These are phyloP conservation scores for Lerema accius DNA, from an alignment of 1,140 invertebrate genomes.

Conservation along the genomic window DNA sequence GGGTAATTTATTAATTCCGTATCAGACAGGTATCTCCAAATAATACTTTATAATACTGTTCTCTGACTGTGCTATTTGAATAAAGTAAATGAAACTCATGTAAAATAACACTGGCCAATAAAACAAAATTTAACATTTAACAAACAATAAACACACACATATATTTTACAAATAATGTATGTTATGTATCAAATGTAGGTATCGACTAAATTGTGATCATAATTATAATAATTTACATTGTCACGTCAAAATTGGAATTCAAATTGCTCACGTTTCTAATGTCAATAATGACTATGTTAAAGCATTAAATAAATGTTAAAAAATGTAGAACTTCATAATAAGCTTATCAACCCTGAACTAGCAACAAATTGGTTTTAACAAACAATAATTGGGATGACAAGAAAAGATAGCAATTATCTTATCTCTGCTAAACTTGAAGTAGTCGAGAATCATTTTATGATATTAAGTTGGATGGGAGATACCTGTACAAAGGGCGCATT, in stretches of 20 bases:
- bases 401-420: not conserved
- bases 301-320: no score
- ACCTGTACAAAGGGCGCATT: slow-evolving; percentile 61
- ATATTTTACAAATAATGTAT: slow-evolving; percentile 22
- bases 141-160: slow-evolving; percentile 11
- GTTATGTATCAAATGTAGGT: slow-evolving; percentile 19
- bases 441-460: not conserved
- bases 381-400: no score
- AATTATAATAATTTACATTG: not conserved
- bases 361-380: no score
- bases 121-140: slow-evolving; percentile 8
- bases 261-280: not conserved
- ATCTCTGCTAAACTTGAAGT: not conserved
- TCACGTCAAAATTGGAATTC: not conserved
- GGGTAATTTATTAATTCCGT: slow-evolving; percentile 37
- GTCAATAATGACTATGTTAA: no score
- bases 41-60: not conserved
- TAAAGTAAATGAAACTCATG: not conserved
- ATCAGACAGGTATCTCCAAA: slow-evolving; percentile 65
- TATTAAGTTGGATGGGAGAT: slow-evolving; percentile 52
- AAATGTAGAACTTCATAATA: no score
- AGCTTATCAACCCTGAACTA: no score
- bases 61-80: not conserved
- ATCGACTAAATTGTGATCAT: not conserved
- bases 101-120: slow-evolving; percentile 4